Evolutionary conservation across 2,797 vertebrate genomes (phyloP), one percentile per base, ranked within the genome.

Genomic region (Mormyrus hasselquistii): DNA sequence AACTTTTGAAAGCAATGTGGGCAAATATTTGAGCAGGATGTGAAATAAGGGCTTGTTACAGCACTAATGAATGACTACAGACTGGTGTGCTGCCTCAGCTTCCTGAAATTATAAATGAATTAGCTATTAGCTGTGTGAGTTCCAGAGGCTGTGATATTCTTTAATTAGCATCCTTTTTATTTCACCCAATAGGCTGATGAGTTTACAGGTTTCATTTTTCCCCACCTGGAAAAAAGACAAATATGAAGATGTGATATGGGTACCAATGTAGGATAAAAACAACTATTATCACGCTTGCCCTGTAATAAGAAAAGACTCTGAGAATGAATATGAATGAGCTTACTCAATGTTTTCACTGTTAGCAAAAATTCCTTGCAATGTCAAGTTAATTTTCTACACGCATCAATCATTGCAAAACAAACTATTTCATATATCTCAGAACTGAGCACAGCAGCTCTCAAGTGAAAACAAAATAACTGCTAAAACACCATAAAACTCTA

Each of bases 141-240:
- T 85, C 16, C 41, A 62, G 4, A 22, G 53, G 14, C 87, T 83
- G 76, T 57, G 73, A 85, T 85, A 8, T 50, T 49, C 29, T 89
- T 89, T 87, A 62, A 87, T 88, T 88, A 49, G 53, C 65, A 65
- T 50, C 69, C 57, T 65, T 86, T 34, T 89, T 49, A 82, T 83
- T 83, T 88, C 86, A 29, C 50, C 34, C 73, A 87, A 49, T 38
- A 82, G 65, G 50, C 19, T 82, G 85, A 41, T 79, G 38, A 41
- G 52, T 29, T n/a, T 44, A 87, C 85, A 89, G 59, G 85, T 82
- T 53, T 57, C 50, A 57, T 19, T 57, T 41, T 44, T 41, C 73
- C 47, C 16, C 50, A 53, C 25, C 47, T 22, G 83, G 25, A 85
- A 22, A 84, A 62, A 25, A 85, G 44, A 50, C 49, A 29, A 49